Percentiles rank a stretch among this genome's conserved stretches.
Conservation (phyloP, 1,140 invertebrate species). For the Heliothis subflexa region DNA sequence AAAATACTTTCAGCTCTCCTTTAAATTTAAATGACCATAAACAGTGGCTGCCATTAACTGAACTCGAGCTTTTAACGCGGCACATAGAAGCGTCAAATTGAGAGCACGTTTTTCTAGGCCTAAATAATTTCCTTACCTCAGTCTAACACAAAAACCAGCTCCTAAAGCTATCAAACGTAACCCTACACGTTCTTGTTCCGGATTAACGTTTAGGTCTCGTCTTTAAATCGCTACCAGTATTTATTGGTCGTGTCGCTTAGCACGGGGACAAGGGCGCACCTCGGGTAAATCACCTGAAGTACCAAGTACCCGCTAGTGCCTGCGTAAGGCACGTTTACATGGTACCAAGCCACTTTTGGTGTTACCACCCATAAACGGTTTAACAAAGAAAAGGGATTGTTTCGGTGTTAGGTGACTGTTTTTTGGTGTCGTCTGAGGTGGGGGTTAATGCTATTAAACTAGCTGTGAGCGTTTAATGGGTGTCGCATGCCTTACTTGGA, state of each 20-base stretch:
- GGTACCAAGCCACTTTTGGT: conserved; percentile 45
- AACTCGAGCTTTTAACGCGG: too few relatives aligned
- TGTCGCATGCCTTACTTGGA: background rate
- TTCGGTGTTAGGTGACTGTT: conserved; percentile 31
- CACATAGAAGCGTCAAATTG: background rate
- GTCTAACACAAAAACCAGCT: conserved; percentile 14
- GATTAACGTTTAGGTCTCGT: conserved; percentile 60
- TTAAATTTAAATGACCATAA: too few relatives aligned
- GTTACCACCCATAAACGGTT: conserved; percentile 39
- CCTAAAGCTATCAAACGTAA: conserved; percentile 53
- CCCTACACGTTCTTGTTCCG: conserved; percentile 54
- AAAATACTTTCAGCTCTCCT: too few relatives aligned
- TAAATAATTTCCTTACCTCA: conserved; percentile 25
- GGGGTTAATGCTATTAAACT: conserved; percentile 22
- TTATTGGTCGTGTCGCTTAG: conserved; percentile 62
- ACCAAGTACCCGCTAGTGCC: conserved; percentile 7
- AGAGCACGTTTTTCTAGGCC: background rate
- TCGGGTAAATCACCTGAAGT: conserved; percentile 49
- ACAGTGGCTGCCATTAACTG: too few relatives aligned
- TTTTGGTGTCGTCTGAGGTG: conserved; percentile 9
- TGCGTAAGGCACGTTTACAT: conserved; percentile 41
- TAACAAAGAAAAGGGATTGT: conserved; percentile 31
- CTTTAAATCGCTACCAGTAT: conserved; percentile 71
- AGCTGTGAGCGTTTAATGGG: conserved; percentile 24
- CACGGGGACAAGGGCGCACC: conserved; percentile 40